Evolutionary conservation across 2,797 vertebrate genomes (phyloP), one percentile per base, ranked within the genome.

Genomic region (Hafferia zeledoni): DNA sequence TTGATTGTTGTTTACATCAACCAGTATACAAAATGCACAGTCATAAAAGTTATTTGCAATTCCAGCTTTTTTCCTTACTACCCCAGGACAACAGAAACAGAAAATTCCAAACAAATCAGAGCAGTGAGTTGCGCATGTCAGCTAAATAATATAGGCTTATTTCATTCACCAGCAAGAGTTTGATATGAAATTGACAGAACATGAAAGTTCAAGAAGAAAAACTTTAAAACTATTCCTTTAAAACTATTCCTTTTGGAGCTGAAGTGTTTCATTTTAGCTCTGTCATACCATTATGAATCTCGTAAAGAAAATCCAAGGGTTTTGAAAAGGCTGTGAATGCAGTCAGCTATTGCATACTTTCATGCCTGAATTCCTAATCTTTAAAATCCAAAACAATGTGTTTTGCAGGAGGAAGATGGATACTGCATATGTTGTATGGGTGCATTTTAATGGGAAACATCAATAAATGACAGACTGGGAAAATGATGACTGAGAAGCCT

Each of bases 241-340:
- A 17, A 17, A 31, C 31, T 75, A 12, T 64, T 88, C 27, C 9
- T 75, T 83, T 93, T 91, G 43, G 41, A n/a, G 39, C 44, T 82
- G 37, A 80, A 59, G 3, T 23, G 6, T 13, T 90, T 30, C 3
- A 61, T 70, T 87, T 76, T 65, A 56, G 10, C n/a, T 92, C 77
- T 88, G 28, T 80, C 57, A 83, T 96, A 91, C 82, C 64, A 90
- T 86, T 47, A 61, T 90, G 64, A 95, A 85, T 74, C 78, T 87
- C 87, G 53, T 61, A 88, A 57, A 93, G 65, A 74, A 55, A 87
- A 46, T 53, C 47, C 33, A 39, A 75, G 20, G 41, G 35, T 83
- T 97, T 96, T 81, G 55, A 59, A 95, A 95, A 82, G 49, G 37
- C n/a, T 70, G 19, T n/a, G 41, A 90, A 92, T 39, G 25, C 30